Base-by-base conservation (phyloP, 2,113 vertebrate species). In the Xenopus laevis region DNA sequence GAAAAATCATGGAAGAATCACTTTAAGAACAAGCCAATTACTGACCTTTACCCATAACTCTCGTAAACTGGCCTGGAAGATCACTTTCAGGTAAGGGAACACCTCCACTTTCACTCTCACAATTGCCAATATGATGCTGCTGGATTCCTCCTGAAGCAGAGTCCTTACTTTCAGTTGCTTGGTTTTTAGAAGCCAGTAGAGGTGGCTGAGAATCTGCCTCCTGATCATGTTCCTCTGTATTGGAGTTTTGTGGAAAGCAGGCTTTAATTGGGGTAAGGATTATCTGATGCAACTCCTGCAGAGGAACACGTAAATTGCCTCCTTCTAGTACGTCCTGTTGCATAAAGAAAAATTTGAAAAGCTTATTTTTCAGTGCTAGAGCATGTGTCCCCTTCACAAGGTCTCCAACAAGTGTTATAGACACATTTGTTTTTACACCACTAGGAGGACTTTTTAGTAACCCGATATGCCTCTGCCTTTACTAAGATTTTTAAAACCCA, bases 211-310 rank as follows among this genome's bases (percentile, higher is more conserved):
- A 84, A n/a, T 88, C 87, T 3, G 87, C 79, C 0, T 94, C 93
- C 7, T 86, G 86, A 52, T 82, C 80, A 13, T 80, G 87, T n/a
- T 87, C 86, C 69, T 91, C 88, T 0, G 82, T 4, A 69, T 78
- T 84, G 0, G 83, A 23, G 67, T 47, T 89, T 0, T 89, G 91
- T 64, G 85, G 85, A 62, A 85, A 86, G 82, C 85, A 94, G 2
- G 94, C 89, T 83, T 98, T 99, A 86, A 99, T 98, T 16, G 97
- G 97, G 0, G 97, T 97, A 82, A 95, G 91, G 88, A 99, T 97
- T 92, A 99, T 98, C 89, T 98, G 96, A 81, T 99, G 97, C 10
- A 99, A 94, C 40, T 99, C 97, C 87, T 98, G 96, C 70, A 99
- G 91, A 0, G 96, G 95, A 70, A 86, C 78, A 0, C 97, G 95